These are phyloP conservation scores for Diaprepes abbreviatus DNA, from an alignment of 2,888 invertebrate species.

Conservation along the genomic window DNA sequence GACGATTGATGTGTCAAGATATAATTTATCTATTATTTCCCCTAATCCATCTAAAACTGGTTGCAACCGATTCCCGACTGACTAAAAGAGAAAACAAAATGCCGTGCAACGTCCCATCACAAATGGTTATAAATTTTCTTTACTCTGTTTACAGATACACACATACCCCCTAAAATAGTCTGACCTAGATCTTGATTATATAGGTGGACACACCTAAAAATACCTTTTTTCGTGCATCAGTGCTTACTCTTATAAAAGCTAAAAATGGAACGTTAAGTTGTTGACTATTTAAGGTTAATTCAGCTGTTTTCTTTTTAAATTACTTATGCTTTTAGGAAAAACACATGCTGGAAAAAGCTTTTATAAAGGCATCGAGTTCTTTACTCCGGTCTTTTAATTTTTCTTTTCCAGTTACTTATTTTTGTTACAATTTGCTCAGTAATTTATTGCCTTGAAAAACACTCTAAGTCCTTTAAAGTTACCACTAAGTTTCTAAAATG, in stretches of 20 bases:
- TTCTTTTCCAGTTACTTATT: too few relatives aligned
- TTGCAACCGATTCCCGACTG: background rate
- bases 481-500: too few relatives aligned
- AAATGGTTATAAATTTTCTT: constrained; percentile 12
- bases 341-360: too few relatives aligned
- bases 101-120: background rate
- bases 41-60: background rate
- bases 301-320: too few relatives aligned
- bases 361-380: too few relatives aligned
- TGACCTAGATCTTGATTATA: background rate
- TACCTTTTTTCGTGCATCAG: background rate
- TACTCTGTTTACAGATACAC: constrained; percentile 1
- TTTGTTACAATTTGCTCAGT: too few relatives aligned
- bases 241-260: background rate
- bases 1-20: background rate
- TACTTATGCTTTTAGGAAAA: too few relatives aligned
- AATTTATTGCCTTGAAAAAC: too few relatives aligned
- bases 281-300: too few relatives aligned
- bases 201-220: background rate
- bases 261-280: background rate
- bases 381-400: too few relatives aligned
- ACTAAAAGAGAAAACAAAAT: background rate
- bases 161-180: constrained; percentile 4
- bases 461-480: too few relatives aligned
- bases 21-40: background rate